These are phyloP conservation scores for Lanius ludovicianus DNA, from an alignment of 2,113 vertebrate genomes.

Conservation along the genomic window DNA sequence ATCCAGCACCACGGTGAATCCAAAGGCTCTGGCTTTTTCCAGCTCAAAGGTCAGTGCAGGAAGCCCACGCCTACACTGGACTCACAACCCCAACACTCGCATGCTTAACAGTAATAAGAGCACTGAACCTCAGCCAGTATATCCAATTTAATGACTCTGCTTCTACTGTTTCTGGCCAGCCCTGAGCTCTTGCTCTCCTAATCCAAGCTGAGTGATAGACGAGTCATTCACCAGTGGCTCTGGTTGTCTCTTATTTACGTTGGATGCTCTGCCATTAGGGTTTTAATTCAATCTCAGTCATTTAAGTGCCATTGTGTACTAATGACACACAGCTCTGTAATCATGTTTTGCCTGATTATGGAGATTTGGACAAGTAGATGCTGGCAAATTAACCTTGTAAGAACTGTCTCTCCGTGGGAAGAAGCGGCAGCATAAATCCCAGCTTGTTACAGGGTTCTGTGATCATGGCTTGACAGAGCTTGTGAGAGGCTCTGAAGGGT, in stretches of 20 bases:
- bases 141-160: slow-evolving; percentile 3
- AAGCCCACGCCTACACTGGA: background rate
- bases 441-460: background rate
- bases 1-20: background rate
- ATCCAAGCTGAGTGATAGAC: slow-evolving; percentile 13
- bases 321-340: slow-evolving; percentile 29
- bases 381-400: slow-evolving; percentile 14
- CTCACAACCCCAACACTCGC: background rate
- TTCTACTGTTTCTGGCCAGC: slow-evolving; percentile 28
- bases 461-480: background rate
- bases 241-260: slow-evolving; percentile 34
- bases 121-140: background rate
- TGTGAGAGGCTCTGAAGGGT: background rate
- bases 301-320: slow-evolving; percentile 49
- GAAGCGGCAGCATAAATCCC: background rate
- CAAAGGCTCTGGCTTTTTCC: background rate
- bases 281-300: slow-evolving; percentile 61
- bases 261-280: slow-evolving; percentile 25
- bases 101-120: background rate
- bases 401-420: background rate
- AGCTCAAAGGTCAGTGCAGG: background rate
- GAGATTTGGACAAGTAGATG: background rate
- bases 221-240: background rate
- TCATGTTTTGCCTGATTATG: slow-evolving; percentile 46
- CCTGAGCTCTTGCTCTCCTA: slow-evolving; percentile 8